Percentiles rank a stretch among this genome's conserved stretches.
phyloP scores from a whole-genome alignment of 2,113 vertebrate genomes.

The Eulacestoma nigropectus region DNA sequence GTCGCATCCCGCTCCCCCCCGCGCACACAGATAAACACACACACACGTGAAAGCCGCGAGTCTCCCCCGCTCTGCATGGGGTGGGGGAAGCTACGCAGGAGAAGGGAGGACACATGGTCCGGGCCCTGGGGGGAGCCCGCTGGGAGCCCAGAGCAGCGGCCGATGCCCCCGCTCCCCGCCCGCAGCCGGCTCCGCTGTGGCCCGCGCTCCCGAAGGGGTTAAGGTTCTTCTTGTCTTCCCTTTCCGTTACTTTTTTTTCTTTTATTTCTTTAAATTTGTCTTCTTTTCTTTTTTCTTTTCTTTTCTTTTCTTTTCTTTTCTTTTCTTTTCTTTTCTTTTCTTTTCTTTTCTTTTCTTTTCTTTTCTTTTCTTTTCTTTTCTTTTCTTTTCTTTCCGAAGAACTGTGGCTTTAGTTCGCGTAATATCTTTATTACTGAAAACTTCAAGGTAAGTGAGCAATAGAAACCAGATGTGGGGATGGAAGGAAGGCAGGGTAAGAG shows the following conservation, averaged over 20 bases:
- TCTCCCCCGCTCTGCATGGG: background rate
- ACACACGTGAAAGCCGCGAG: background rate
- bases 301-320: background rate
- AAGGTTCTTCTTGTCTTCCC: background rate
- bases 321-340: background rate
- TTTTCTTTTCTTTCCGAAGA: background rate
- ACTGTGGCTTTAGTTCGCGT: constrained; percentile 38
- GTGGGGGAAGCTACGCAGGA: background rate
- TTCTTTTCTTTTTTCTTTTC: background rate
- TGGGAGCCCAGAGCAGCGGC: background rate
- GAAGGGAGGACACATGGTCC: background rate
- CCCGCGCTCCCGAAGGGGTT: background rate
- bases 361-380: background rate
- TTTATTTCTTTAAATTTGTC: background rate
- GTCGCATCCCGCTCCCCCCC: background rate
- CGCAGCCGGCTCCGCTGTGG: background rate
- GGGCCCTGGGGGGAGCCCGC: background rate
- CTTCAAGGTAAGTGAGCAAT: constrained; percentile 75
- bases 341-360: background rate
- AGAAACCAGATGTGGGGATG: constrained; percentile 74
- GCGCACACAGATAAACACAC: background rate
- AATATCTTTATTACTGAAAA: constrained; percentile 77
- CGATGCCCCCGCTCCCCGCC: background rate
- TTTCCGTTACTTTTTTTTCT: background rate
- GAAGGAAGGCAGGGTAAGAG: constrained; percentile 13